Base-by-base conservation (phyloP, 2,113 vertebrate species). In the Oncorhynchus gorbuscha region DNA sequence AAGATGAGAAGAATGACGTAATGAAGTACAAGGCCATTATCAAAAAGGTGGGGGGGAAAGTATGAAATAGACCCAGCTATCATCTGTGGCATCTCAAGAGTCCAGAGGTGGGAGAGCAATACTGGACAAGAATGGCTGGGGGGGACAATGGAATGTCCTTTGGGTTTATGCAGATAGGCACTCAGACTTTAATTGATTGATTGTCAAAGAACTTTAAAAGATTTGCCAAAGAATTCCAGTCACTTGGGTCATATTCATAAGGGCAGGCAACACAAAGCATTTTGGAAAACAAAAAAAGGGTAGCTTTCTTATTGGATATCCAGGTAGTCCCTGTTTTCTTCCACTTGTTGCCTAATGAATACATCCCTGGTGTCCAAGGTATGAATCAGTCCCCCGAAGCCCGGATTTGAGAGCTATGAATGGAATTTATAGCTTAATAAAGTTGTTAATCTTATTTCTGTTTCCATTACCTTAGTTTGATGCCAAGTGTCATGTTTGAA, bases 1-100 rank as follows among this genome's bases (percentile, higher is more conserved):
- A 74, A 28, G 80, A 8, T 3, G 89, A 90, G 71, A 3, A 3
- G 3, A 55, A 0, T 0, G 71, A 76, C 59, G 85, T 91, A 86
- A 22, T 9, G 1, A 72, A 1, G 0, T 91, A 85, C 79, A 86
- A 20, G 26, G 0, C 8, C 0, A 77, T 4, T 8, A 90, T 91
- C 66, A n/a, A 5, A 0, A n/a, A 0, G 0, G 87, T 85, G 18
- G 90, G 75, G 62, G 62, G 0, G 0, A 0, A 13, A 55, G 1
- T 2, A 49, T 7, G 71, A 35, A 3, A 66, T 90, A 0, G 82
- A 78, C 28, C 82, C 90, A 3, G 82, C 82, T 58, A 71, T 91
- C 12, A 90, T 90, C 8, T 88, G 88, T 59, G 90, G 22, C 72
- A 91, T 89, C 73, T 91, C 90, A 65, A 88, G 82, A 88, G 67